phyloP scores from a whole-genome alignment of 2,113 vertebrate genomes.

The Tylochromis polylepis region DNA sequence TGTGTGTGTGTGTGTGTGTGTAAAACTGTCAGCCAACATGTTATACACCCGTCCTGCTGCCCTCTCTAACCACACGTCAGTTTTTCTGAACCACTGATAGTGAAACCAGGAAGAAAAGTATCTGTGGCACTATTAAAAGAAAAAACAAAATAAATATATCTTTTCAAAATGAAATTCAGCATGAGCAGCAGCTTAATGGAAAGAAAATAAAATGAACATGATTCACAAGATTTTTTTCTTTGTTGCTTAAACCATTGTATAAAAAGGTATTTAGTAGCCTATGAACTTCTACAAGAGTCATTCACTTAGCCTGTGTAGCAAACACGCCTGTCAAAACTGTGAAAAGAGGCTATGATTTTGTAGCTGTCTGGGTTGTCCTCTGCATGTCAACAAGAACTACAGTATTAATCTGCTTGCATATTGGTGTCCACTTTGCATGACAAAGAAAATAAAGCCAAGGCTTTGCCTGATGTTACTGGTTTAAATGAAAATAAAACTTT shows the following conservation, averaged over 20 bases:
- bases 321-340: background rate
- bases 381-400: background rate
- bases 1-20: background rate
- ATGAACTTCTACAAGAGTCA: background rate
- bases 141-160: background rate
- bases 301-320: background rate
- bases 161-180: background rate
- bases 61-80: background rate
- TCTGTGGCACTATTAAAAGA: background rate
- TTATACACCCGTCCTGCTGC: background rate
- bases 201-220: background rate
- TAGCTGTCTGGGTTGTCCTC: background rate
- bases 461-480: background rate
- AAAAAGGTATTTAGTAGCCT: background rate
- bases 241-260: background rate
- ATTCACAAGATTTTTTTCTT: accelerated
- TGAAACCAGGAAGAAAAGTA: background rate
- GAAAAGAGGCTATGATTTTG: background rate
- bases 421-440: background rate
- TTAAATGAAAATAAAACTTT: background rate
- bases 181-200: background rate
- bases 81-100: background rate
- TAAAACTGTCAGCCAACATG: background rate
- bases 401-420: background rate
- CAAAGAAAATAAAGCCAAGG: background rate